Evolutionary conservation across 2,888 invertebrate species (phyloP), one percentile per base, ranked within the genome.

Genomic region (Papilio gigon): DNA sequence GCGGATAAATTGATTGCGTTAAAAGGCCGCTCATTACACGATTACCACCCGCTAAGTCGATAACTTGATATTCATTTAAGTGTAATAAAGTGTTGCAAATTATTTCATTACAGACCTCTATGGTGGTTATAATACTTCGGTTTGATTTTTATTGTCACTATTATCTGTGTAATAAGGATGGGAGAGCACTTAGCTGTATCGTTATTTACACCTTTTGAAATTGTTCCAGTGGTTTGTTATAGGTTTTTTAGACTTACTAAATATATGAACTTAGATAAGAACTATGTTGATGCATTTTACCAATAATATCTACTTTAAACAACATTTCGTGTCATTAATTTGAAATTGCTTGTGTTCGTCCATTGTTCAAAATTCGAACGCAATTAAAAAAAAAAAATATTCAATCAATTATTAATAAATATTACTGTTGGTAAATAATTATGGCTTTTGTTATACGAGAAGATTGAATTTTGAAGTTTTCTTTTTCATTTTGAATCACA

Each of bases 41-140:
- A 80, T 82, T 84, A 86, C 90, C 90, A 80, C 90, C 90, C 87
- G 89, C 89, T 81, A 88, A 80, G 88, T 75, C 80, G 79, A 85
- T 86, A 81, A 80, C 81, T 84, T 84, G 80, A 82, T 83, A 82
- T 84, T 81, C 80, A 84, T 84, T 81, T 80, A 80, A 79, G 74
- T 71, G 74, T 79, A 82, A 87, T 87, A 88, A 89, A 88, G 81
- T 89, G 85, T 82, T 85, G 84, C 87, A 77, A 86, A 88, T 89
- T 86, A 87, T 88, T 86, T 84, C 81, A 84, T 85, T 84, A 85
- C 75, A 71, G 33, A 11, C 67, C 67, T 30, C 71, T 74, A 75
- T 72, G 74, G 73, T 74, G 76, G 72, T 77, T 75, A 76, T 80
- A 77, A 79, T 75, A 78, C 76, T 82, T 77, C 73, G 75, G 73